Evolutionary conservation across 2,888 invertebrate species (phyloP).

Genomic region (Netelia virgata): DNA sequence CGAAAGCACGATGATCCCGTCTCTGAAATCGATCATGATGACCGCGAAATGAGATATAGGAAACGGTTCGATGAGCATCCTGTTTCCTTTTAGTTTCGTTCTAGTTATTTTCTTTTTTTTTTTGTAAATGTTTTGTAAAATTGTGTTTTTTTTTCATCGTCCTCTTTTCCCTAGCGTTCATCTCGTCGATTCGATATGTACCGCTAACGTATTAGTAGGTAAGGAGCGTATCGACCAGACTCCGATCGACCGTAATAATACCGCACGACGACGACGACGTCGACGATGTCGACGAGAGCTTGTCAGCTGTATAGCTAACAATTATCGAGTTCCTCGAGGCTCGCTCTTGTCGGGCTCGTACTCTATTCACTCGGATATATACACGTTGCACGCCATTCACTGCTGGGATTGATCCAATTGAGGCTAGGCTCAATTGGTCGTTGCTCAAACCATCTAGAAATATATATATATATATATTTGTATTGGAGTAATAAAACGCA

Average conservation of each 20-base stretch:
- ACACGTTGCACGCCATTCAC: slow-evolving; percentile 5
- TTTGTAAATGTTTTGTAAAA: not conserved
- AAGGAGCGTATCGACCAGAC: slow-evolving; percentile 65
- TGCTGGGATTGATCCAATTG: slow-evolving; percentile 66
- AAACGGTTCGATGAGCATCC: slow-evolving; percentile 64
- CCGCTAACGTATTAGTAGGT: slow-evolving; percentile 69
- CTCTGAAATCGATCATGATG: slow-evolving; percentile 42
- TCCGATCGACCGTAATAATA: slow-evolving; percentile 58
- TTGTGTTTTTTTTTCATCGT: slow-evolving; percentile 19
- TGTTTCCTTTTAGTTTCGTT: slow-evolving; percentile 43
- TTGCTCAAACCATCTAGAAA: slow-evolving; percentile 36
- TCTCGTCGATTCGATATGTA: slow-evolving; percentile 44
- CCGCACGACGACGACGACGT: slow-evolving; percentile 13
- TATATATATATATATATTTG: not conserved
- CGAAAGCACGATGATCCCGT: slow-evolving; percentile 17
- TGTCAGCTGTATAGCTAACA: slow-evolving; percentile 35
- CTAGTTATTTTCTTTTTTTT: not conserved
- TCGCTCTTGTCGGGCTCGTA: slow-evolving; percentile 9
- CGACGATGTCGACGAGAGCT: slow-evolving; percentile 4
- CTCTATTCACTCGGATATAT: slow-evolving; percentile 42
- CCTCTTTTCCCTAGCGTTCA: slow-evolving; percentile 17
- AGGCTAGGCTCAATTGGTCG: slow-evolving; percentile 65
- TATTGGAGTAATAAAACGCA: slow-evolving; percentile 38
- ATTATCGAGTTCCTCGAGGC: slow-evolving; percentile 58
- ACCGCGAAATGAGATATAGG: slow-evolving; percentile 53